phyloP scores from a whole-genome alignment of 2,888 invertebrate species.

The Candidula unifasciata region DNA sequence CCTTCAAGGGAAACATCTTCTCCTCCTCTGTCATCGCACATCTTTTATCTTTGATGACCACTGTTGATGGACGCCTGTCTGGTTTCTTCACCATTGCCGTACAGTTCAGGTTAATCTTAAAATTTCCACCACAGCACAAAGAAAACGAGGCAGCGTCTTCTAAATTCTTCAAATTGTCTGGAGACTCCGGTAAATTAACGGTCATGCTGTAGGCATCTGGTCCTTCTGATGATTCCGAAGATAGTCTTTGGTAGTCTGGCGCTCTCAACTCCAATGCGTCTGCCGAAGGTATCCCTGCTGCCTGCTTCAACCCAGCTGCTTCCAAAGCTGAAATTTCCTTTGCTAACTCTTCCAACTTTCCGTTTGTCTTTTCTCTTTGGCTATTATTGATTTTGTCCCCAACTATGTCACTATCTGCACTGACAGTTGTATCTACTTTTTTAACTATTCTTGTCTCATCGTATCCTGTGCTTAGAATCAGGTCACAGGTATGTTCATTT shows the following conservation, averaged over 20 bases:
- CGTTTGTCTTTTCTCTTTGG: slow-evolving; percentile 35
- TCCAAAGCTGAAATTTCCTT: slow-evolving; percentile 36
- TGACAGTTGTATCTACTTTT: neutral
- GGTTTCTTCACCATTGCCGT: slow-evolving; percentile 47
- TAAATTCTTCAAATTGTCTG: slow-evolving; percentile 10
- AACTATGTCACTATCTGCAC: neutral
- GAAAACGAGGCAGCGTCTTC: slow-evolving; percentile 17
- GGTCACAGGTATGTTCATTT: slow-evolving; percentile 40
- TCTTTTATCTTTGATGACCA: slow-evolving; percentile 24
- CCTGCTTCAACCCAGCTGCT: slow-evolving; percentile 24
- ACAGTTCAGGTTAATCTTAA: slow-evolving; percentile 46
- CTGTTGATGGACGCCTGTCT: slow-evolving; percentile 6
- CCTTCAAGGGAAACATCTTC: slow-evolving; percentile 45
- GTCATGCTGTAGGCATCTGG: slow-evolving; percentile 30
- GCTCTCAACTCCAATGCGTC: slow-evolving; percentile 1
- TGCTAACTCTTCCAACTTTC: slow-evolving; percentile 27
- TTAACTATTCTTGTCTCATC: slow-evolving; percentile 24
- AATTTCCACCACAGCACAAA: slow-evolving; percentile 42
- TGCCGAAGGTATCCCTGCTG: neutral
- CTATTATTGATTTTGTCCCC: neutral
- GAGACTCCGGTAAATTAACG: slow-evolving; percentile 44
- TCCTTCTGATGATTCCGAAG: slow-evolving; percentile 5
- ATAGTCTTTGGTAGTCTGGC: slow-evolving; percentile 1
- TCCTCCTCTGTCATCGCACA: slow-evolving; percentile 51
- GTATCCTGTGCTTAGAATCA: slow-evolving; percentile 46